Conservation (phyloP, 2,888 invertebrate species). For the Mycalesis mineus region DNA sequence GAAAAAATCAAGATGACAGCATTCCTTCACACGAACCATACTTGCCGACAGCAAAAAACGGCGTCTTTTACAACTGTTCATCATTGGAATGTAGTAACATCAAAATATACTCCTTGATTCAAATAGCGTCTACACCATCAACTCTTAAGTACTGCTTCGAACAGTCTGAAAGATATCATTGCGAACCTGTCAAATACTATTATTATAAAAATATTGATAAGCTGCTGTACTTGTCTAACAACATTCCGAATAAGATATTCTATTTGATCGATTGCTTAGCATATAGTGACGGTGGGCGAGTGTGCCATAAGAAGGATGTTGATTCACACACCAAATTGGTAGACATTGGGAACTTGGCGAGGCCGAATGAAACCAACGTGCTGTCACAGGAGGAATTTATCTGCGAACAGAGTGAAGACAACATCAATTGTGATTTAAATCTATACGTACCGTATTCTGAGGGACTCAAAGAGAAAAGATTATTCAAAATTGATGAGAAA, state of each 20-base stretch:
- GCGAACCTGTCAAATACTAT: conserved; percentile 54
- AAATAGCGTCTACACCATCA: conserved; percentile 44
- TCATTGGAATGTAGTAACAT: conserved; percentile 43
- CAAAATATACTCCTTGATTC: conserved; percentile 47
- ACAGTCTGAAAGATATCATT: conserved; percentile 40
- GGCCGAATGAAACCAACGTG: conserved; percentile 50
- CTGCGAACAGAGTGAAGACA: conserved; percentile 52
- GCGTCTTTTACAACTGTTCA: conserved; percentile 53
- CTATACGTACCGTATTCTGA: conserved; percentile 47
- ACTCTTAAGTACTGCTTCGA: conserved; percentile 48
- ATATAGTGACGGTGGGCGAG: conserved; percentile 53
- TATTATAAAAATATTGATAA: conserved; percentile 61
- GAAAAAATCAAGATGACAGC: conserved; percentile 34
- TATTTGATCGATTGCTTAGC: conserved; percentile 64
- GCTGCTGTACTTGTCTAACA: conserved; percentile 51
- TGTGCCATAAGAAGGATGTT: conserved; percentile 56
- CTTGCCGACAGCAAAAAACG: conserved; percentile 48
- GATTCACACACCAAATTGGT: conserved; percentile 50
- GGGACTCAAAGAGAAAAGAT: conserved; percentile 46
- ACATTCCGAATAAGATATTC: conserved; percentile 50
- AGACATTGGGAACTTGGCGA: conserved; percentile 52
- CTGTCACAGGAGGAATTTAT: conserved; percentile 65
- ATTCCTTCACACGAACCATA: conserved; percentile 61
- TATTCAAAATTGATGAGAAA: conserved; percentile 38
- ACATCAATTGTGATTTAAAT: conserved; percentile 56